These are phyloP conservation scores for Stratiolaelaps scimitus DNA, from an alignment of 1,140 invertebrate genomes.

Conservation along the genomic window DNA sequence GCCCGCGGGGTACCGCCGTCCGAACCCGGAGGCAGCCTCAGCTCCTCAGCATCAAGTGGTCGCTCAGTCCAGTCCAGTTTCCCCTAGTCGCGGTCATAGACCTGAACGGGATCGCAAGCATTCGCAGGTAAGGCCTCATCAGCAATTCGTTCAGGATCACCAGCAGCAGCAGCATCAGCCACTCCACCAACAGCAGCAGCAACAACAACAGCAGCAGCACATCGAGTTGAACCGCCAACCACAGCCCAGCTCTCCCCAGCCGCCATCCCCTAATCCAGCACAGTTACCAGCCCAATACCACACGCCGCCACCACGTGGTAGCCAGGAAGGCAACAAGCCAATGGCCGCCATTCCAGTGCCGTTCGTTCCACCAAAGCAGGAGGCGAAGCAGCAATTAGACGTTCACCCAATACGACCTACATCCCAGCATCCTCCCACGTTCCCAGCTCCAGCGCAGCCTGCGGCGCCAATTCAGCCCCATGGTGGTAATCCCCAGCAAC, in stretches of 20 bases:
- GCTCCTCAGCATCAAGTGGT: too few relatives aligned
- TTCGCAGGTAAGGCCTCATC: conserved; percentile 3
- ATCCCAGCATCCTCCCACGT: neutral
- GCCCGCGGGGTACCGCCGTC: conserved; percentile 5
- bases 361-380: neutral
- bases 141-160: neutral
- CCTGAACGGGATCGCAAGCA: conserved; percentile 21
- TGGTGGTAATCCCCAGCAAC: too few relatives aligned
- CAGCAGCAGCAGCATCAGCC: neutral
- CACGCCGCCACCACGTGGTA: neutral
- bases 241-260: neutral
- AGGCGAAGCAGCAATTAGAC: neutral
- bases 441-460: neutral
- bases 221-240: neutral
- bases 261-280: neutral
- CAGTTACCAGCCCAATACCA: neutral
- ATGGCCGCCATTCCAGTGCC: neutral
- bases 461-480: too few relatives aligned
- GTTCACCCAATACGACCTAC: neutral
- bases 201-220: neutral
- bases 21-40: neutral
- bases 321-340: neutral
- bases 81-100: neutral
- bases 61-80: too few relatives aligned
- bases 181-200: neutral